Percentiles rank a stretch among this genome's conserved stretches.
Conservation (phyloP, 1,140 invertebrate genomes). For the Grapholita molesta region DNA sequence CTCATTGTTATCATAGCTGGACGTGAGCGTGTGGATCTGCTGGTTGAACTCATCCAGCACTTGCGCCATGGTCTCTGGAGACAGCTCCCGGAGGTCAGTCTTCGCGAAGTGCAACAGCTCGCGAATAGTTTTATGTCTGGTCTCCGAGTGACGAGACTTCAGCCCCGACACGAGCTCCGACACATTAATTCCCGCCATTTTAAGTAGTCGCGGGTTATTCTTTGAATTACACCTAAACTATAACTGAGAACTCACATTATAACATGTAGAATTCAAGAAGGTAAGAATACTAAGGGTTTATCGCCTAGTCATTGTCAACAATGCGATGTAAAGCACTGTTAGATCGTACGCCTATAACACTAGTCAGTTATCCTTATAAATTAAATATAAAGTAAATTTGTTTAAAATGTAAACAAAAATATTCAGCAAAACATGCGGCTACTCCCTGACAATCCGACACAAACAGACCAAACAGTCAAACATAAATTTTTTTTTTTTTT, state of each 20-base stretch:
- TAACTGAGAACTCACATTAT: not conserved
- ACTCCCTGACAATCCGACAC: constrained; percentile 24
- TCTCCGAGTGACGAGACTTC: constrained; percentile 92
- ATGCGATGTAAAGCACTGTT: not conserved
- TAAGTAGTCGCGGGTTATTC: not conserved
- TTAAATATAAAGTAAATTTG: not conserved
- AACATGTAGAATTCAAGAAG: not conserved
- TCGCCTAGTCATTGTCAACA: constrained; percentile 41
- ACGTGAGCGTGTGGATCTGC: constrained; percentile 96
- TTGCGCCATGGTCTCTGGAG: constrained; percentile 89
- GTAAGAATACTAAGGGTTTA: not conserved
- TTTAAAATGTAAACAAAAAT: constrained; percentile 18
- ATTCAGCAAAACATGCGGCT: constrained; percentile 36
- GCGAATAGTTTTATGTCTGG: constrained; percentile 88
- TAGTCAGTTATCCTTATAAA: not conserved
- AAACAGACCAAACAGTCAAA: too few relatives aligned
- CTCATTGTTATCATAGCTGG: constrained; percentile 93
- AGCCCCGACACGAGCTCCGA: constrained; percentile 90
- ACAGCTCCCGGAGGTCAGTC: constrained; percentile 94
- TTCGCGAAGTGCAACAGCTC: constrained; percentile 94
- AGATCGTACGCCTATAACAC: not conserved
- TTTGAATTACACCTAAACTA: not conserved
- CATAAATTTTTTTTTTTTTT: too few relatives aligned
- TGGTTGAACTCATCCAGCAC: constrained; percentile 97
- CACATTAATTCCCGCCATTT: constrained; percentile 82